Percentiles rank a stretch among this genome's conserved stretches.
These are phyloP conservation scores for Heloderma charlesbogerti DNA, from an alignment of 2,113 vertebrate species.

Conservation along the genomic window DNA sequence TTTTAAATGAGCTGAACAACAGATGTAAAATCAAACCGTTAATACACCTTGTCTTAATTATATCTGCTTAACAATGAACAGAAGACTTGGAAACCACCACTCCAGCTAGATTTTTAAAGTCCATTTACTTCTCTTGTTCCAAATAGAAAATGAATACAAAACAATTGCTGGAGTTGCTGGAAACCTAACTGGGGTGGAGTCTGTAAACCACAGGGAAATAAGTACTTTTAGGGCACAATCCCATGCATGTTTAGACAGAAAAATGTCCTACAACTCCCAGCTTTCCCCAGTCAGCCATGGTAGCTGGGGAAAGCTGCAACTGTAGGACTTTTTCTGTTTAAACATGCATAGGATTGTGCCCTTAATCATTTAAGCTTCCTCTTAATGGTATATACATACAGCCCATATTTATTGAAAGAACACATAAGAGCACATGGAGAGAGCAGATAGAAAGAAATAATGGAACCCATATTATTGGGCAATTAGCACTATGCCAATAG, in stretches of 20 bases:
- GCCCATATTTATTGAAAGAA: background rate
- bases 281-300: too few species aligned
- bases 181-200: background rate
- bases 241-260: too few species aligned
- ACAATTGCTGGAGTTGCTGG: constrained; percentile 44
- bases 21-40: constrained; percentile 40
- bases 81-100: constrained; percentile 13
- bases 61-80: constrained; percentile 31
- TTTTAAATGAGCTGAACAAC: constrained; percentile 44
- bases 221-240: constrained; percentile 19
- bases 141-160: constrained; percentile 63
- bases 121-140: constrained; percentile 48
- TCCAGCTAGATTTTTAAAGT: constrained; percentile 40
- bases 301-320: too few species aligned
- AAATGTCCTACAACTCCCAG: too few species aligned
- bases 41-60: constrained; percentile 50
- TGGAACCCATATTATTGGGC: background rate
- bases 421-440: background rate
- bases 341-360: too few species aligned
- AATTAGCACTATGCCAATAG: background rate
- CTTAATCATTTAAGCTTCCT: background rate
- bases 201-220: background rate
- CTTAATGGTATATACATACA: background rate
- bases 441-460: background rate
- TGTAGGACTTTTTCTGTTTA: too few species aligned